Evolutionary conservation across 2,888 invertebrate species (phyloP).

Genomic region (Agrochola circellaris): DNA sequence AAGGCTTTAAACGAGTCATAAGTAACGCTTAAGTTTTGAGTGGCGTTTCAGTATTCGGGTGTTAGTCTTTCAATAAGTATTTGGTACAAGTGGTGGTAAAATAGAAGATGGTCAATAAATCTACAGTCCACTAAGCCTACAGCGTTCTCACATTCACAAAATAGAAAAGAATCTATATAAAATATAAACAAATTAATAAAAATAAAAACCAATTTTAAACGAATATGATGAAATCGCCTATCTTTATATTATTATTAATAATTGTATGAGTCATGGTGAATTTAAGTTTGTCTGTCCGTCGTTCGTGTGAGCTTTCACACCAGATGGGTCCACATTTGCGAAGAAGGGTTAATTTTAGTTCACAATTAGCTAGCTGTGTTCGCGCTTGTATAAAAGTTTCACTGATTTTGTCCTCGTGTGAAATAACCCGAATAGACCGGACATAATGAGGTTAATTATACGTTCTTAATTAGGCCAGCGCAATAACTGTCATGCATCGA

Average conservation of each 20-base stretch:
- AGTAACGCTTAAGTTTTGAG: too few relatives aligned
- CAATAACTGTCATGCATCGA: not conserved
- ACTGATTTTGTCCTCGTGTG: slow-evolving; percentile 26
- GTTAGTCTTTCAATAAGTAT: too few relatives aligned
- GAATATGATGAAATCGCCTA: not conserved
- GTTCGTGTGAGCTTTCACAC: slow-evolving; percentile 60
- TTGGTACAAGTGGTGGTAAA: too few relatives aligned
- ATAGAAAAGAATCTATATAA: too few relatives aligned
- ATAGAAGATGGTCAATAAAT: too few relatives aligned
- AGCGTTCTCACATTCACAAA: too few relatives aligned
- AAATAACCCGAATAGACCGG: not conserved
- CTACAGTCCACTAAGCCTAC: too few relatives aligned
- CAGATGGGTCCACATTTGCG: slow-evolving; percentile 69
- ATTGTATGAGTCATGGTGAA: slow-evolving; percentile 54
- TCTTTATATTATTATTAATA: slow-evolving; percentile 16
- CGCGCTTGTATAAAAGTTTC: slow-evolving; percentile 18
- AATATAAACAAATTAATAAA: too few relatives aligned
- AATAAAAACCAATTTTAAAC: too few relatives aligned
- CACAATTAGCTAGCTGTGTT: slow-evolving; percentile 34
- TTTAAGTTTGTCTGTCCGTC: slow-evolving; percentile 40
- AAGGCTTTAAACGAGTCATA: too few relatives aligned
- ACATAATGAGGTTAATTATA: slow-evolving; percentile 19
- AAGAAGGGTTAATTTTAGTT: slow-evolving; percentile 67
- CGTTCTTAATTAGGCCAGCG: slow-evolving; percentile 14
- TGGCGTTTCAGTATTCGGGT: too few relatives aligned